Evolutionary conservation across 2,888 invertebrate species (phyloP).

Genomic region (Zygaena filipendulae): DNA sequence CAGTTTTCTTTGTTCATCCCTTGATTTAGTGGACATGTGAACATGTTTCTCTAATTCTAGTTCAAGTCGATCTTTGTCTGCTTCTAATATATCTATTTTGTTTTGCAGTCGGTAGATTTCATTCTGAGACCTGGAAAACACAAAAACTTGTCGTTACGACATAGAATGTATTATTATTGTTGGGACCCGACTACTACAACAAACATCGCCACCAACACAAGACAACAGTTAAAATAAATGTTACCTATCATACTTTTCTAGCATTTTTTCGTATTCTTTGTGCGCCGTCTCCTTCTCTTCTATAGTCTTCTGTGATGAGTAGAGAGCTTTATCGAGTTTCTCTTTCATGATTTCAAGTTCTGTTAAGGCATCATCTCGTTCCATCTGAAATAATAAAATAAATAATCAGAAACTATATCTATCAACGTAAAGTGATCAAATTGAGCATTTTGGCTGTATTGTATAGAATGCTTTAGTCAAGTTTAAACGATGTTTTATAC

Average conservation of each 20-base stretch:
- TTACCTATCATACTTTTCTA: conserved; percentile 93
- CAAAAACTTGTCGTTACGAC: conserved; percentile 6
- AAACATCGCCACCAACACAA: conserved; percentile 45
- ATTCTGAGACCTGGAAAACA: conserved; percentile 79
- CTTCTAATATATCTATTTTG: conserved; percentile 87
- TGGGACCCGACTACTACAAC: conserved; percentile 14
- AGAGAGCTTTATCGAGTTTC: conserved; percentile 88
- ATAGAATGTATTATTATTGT: conserved; percentile 1
- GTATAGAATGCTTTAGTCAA: too few species aligned
- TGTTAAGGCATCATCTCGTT: conserved; percentile 85
- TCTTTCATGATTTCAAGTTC: conserved; percentile 90
- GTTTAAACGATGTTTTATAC: too few species aligned
- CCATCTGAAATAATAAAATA: conserved; percentile 71
- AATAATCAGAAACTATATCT: neutral
- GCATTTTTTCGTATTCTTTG: conserved; percentile 91
- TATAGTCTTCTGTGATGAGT: conserved; percentile 82
- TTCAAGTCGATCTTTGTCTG: conserved; percentile 87
- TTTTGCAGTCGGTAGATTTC: conserved; percentile 91
- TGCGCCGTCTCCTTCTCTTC: conserved; percentile 90
- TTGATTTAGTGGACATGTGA: conserved; percentile 79
- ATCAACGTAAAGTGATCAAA: too few species aligned
- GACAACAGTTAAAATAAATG: conserved; percentile 43
- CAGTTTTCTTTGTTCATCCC: conserved; percentile 86
- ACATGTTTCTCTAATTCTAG: conserved; percentile 89
- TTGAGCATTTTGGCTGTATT: too few species aligned